Conservation (phyloP, 92 coral and sea anemone genomes). For the Porites cylindrica region DNA sequence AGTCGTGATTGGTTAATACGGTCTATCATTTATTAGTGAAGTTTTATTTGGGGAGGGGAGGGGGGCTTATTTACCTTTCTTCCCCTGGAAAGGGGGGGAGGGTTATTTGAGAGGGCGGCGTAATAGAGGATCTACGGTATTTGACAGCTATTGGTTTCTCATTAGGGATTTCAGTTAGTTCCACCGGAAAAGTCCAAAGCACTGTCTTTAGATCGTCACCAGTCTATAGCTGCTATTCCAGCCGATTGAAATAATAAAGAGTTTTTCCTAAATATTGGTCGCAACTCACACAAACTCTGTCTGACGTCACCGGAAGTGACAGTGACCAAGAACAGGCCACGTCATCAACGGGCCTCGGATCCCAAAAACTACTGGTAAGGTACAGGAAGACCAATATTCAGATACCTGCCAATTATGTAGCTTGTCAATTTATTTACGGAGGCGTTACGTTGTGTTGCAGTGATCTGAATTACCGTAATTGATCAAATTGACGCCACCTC, state of each 20-base stretch:
- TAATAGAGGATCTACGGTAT: background rate
- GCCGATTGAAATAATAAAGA: slow-evolving; percentile 77
- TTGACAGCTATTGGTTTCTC: background rate
- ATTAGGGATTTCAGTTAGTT: slow-evolving; percentile 91
- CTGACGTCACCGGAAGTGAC: slow-evolving; percentile 77
- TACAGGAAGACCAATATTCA: background rate
- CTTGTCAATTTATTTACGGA: too few relatives aligned
- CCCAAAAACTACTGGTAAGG: slow-evolving; percentile 74
- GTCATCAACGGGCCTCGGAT: slow-evolving; percentile 69
- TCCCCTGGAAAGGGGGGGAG: too few relatives aligned
- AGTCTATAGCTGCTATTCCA: slow-evolving; percentile 75
- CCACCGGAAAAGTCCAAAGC: slow-evolving; percentile 44
- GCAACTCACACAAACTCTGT: slow-evolving; percentile 84
- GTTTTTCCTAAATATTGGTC: slow-evolving; percentile 84
- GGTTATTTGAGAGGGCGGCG: too few relatives aligned
- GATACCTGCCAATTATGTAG: too few relatives aligned
- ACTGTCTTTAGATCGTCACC: slow-evolving; percentile 52
- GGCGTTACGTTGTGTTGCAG: too few relatives aligned
- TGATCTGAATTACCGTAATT: too few relatives aligned
- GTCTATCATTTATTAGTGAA: too few relatives aligned
- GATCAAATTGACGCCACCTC: too few relatives aligned
- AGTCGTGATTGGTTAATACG: too few relatives aligned
- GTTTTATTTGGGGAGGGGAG: too few relatives aligned
- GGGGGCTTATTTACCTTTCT: too few relatives aligned
- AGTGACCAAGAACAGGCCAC: slow-evolving; percentile 88